Base-by-base conservation (phyloP, 2,113 vertebrate species). In the Tricholaema leucomelas region DNA sequence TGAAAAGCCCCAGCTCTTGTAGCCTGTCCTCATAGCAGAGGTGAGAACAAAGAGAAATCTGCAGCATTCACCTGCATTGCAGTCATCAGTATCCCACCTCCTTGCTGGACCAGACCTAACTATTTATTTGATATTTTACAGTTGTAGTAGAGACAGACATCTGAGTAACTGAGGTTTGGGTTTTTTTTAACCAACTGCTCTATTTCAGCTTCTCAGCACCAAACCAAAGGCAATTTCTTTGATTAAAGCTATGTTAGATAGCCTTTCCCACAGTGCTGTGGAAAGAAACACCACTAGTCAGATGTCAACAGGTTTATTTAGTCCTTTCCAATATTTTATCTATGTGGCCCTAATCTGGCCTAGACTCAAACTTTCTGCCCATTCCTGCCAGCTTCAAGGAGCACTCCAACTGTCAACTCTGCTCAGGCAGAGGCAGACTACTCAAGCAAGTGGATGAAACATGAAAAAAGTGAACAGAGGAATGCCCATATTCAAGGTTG, bases 181-280 rank as follows among this genome's bases (percentile, higher is more conserved):
- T n/a, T 16, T 64, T 65, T 92, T 82, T 63, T 90, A 13, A 95
- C 90, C 40, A 92, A 63, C 36, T 59, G 35, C 33, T 81, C 44
- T 76, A 73, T 80, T 93, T 81, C 75, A 88, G 54, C 83, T 89
- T 93, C 69, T 90, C 36, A 75, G 54, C 61, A 91, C 73, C 81
- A 82, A 80, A 71, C 74, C 83, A 87, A 27, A 15, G 3, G 36
- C 54, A 94, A 19, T 64, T 96, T 87, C 63, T 87, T 88, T 91
- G 42, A 93, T 91, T 84, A 84, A 63, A 87, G 81, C n/a, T 65
- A 24, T n/a, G 8, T 74, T 67, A 78, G 50, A 81, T 18, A 12
- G 18, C 40, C 50, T 88, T 90, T 84, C 58, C 85, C 31, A 25
- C n/a, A 54, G 76, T 31, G 31, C 36, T 30, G 30, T 58, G 17